phyloP scores from a whole-genome alignment of 2,113 vertebrate genomes.

The Donacobius atricapilla region DNA sequence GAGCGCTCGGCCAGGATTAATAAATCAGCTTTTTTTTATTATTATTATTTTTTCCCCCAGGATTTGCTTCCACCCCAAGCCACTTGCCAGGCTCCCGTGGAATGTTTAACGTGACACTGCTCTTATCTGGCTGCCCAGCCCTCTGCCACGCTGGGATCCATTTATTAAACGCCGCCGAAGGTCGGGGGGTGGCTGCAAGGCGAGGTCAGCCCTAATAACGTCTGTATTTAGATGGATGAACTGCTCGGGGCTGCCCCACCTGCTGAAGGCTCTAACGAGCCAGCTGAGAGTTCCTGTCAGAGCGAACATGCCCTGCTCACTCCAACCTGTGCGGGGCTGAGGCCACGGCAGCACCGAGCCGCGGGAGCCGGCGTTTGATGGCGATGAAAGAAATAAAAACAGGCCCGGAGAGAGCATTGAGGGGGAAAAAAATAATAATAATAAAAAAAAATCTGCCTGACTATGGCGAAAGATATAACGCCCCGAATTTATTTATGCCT shows the following conservation, averaged over 20 bases:
- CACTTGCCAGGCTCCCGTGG: constrained; percentile 4
- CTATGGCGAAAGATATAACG: neutral
- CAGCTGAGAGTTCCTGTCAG: constrained; percentile 31
- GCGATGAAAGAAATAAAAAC: constrained; percentile 51
- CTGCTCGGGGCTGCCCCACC: constrained; percentile 30
- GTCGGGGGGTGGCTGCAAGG: neutral
- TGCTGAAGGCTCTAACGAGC: constrained; percentile 44
- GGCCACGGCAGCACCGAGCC: neutral
- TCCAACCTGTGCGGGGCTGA: neutral
- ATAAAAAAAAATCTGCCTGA: neutral
- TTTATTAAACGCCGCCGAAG: constrained; percentile 25
- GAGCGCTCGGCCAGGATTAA: constrained; percentile 2
- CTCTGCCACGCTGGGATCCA: neutral
- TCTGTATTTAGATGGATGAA: constrained; percentile 23
- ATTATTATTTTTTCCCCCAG: neutral
- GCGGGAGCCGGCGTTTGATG: neutral
- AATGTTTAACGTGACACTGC: constrained; percentile 6
- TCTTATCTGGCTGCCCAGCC: constrained; percentile 35
- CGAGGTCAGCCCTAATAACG: constrained; percentile 16
- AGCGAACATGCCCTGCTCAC: neutral
- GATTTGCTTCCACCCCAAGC: neutral
- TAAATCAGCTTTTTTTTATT: neutral
- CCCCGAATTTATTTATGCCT: neutral
- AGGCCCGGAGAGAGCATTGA: neutral
- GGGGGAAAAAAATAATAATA: neutral